Conservation (phyloP, 1,140 invertebrate species). For the Drosophila miranda region DNA sequence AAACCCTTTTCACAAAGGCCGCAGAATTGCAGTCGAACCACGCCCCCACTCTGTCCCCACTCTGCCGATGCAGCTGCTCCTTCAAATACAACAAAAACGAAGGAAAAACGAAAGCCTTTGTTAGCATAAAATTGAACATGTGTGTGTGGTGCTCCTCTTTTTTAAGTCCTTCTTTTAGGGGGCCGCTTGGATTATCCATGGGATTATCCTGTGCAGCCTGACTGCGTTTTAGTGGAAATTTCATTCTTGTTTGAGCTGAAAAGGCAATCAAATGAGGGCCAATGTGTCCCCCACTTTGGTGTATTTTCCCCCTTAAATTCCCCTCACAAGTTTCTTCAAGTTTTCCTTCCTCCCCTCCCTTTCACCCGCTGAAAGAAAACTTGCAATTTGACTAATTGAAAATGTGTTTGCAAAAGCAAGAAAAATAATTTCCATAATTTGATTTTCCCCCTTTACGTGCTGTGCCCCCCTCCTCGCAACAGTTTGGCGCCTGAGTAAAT, state of each 20-base stretch:
- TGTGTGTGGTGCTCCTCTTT: conserved; percentile 39
- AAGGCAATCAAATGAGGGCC: conserved; percentile 47
- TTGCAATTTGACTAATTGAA: conserved; percentile 72
- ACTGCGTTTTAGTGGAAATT: conserved; percentile 73
- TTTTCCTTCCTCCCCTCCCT: conserved; percentile 15
- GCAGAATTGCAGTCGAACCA: conserved; percentile 59
- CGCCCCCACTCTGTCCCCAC: conserved; percentile 1
- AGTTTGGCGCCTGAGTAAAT: conserved; percentile 48
- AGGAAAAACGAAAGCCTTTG: conserved; percentile 36
- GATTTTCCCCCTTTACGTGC: conserved; percentile 31
- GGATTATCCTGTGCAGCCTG: conserved; percentile 75
- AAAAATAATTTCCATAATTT: conserved; percentile 75
- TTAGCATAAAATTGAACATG: conserved; percentile 73
- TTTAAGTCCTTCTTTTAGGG: conserved; percentile 1
- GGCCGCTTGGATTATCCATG: conserved; percentile 53
- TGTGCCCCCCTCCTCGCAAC: conserved; percentile 9
- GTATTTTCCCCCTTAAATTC: conserved; percentile 48
- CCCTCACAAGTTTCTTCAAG: conserved; percentile 26
- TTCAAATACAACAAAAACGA: conserved; percentile 51
- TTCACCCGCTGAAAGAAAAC: conserved; percentile 27
- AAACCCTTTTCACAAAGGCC: conserved; percentile 54
- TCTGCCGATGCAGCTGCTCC: neutral
- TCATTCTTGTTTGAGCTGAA: conserved; percentile 44
- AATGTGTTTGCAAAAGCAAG: conserved; percentile 47
- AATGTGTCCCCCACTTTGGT: conserved; percentile 25